Evolutionary conservation across 2,113 vertebrate species (phyloP).

Genomic region (Macrotus californicus): DNA sequence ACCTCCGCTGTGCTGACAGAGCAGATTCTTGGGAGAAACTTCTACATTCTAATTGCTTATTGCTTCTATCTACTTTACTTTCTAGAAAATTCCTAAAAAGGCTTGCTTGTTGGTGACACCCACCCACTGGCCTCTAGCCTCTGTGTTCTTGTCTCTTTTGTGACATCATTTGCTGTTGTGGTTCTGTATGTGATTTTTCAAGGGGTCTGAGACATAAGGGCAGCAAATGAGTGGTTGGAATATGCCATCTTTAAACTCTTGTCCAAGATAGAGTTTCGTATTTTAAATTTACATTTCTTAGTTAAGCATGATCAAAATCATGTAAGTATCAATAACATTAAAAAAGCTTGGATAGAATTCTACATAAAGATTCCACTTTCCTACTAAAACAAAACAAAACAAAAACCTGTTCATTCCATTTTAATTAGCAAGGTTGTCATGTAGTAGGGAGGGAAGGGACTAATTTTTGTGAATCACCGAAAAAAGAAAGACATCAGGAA

Average conservation of each 20-base stretch:
- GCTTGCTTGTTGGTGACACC: neutral
- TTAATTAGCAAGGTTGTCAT: neutral
- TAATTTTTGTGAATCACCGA: neutral
- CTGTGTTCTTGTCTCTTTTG: neutral
- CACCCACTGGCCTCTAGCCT: neutral
- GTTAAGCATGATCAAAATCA: neutral
- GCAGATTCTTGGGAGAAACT: neutral
- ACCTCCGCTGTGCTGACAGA: neutral
- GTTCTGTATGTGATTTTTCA: neutral
- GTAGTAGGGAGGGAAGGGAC: neutral
- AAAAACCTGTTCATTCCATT: neutral
- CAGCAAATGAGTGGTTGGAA: too few species aligned
- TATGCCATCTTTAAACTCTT: neutral
- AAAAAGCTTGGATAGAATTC: neutral
- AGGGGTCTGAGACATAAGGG: neutral
- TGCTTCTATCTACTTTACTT: neutral
- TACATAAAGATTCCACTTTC: neutral
- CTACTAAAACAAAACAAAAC: neutral
- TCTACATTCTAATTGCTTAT: neutral
- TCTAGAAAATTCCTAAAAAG: neutral
- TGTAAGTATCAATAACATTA: neutral
- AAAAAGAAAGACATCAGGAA: neutral
- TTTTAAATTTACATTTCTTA: neutral
- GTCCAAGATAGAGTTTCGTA: neutral
- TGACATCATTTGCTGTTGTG: neutral